Evolutionary conservation across 1,140 invertebrate species (phyloP).

Genomic region (Drosophila athabasca): DNA sequence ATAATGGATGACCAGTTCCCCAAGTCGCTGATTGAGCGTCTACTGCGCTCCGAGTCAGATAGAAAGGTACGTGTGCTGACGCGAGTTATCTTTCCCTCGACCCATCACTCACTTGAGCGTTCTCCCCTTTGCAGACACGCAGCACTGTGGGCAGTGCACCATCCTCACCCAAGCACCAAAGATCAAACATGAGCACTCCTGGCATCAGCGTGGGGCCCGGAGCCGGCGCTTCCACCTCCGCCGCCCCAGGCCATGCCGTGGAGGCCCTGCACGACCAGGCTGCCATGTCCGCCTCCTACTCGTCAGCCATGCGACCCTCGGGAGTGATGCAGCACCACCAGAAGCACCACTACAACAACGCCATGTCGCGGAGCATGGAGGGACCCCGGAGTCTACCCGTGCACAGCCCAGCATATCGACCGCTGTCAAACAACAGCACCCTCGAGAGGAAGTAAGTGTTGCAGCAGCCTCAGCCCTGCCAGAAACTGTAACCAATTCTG

Average conservation of each 20-base stretch:
- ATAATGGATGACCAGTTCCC: slow-evolving; percentile 85
- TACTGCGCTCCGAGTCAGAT: slow-evolving; percentile 85
- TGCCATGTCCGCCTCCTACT: slow-evolving; percentile 72
- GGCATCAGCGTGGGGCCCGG: slow-evolving; percentile 69
- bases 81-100: not conserved
- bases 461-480: not conserved
- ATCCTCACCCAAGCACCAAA: slow-evolving; percentile 86
- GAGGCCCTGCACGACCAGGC: slow-evolving; percentile 76
- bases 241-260: slow-evolving; percentile 64
- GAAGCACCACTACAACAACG: slow-evolving; percentile 62
- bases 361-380: slow-evolving; percentile 86
- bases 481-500: not conserved
- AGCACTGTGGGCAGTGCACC: slow-evolving; percentile 86
- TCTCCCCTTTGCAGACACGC: slow-evolving; percentile 62
- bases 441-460: slow-evolving; percentile 84
- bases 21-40: slow-evolving; percentile 86
- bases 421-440: slow-evolving; percentile 84
- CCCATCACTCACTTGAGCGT: too few species aligned
- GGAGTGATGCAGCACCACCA: slow-evolving; percentile 58
- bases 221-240: slow-evolving; percentile 48
- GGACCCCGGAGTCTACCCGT: slow-evolving; percentile 85
- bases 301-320: slow-evolving; percentile 65
- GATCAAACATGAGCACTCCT: slow-evolving; percentile 83
- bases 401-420: slow-evolving; percentile 79
- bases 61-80: slow-evolving; percentile 58